Evolutionary conservation across 1,140 invertebrate species (phyloP), one percentile per base, ranked within the genome.

Genomic region (Eupeodes corollae): DNA sequence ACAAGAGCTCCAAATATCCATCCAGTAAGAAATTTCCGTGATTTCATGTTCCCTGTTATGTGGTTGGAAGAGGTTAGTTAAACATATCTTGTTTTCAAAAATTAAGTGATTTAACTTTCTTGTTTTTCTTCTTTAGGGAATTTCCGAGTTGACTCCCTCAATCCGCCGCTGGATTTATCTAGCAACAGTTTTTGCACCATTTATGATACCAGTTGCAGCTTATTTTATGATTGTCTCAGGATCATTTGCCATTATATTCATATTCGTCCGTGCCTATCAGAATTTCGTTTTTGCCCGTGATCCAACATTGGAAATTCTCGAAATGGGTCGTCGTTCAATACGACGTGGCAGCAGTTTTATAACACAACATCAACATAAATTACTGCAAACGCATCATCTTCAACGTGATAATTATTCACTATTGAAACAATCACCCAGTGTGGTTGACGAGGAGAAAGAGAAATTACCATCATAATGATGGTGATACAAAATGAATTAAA

Each of bases 11-110:
- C 80, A 2, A 76, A 82, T 40, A 80, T 91, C 31, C 72, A 76
- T 38, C 75, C 77, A 16, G 84, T 88, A 10, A 68, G 79, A 46
- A 81, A 84, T 44, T 86, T 92, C 54, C 82, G 83, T 1, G 78
- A 80, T 57, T 86, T 89, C 35, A 74, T 88, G 0, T 89, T 89
- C 63, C 88, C 88, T 1, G 78, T 91, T 31, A 86, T 91, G 78
- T 91, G 88, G 88, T 50, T 90, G 1, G 85, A 91, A 71, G 87
- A 90, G 74, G 84, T 84, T 68, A 71, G 65, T 51, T 30, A 19
- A 12, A 32, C 21, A 26, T 5, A 26, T 37, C 10, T 37, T 3
- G 13, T 5, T 37, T 37, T 37, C 11, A 3, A 5, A 14, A 37
- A 5, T 13, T 26, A n/a, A n/a, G 16, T 32, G 13, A n/a, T 30